Evolutionary conservation across 2,113 vertebrate species (phyloP), one percentile per base, ranked within the genome.

Genomic region (Rhombomys opimus): DNA sequence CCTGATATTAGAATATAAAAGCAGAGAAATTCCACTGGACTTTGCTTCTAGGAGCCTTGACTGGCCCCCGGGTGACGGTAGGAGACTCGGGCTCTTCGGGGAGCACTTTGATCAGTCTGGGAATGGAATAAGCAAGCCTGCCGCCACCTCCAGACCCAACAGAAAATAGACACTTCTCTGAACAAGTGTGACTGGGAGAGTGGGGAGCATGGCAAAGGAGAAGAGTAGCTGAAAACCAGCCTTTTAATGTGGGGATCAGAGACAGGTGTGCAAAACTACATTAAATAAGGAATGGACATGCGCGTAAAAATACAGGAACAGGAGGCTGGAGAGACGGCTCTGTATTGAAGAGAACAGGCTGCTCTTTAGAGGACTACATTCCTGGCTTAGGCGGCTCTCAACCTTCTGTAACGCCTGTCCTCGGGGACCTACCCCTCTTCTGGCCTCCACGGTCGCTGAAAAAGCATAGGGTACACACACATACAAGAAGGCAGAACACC

Each of bases 191-290:
- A 68, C 0, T 4, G 14, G 38, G 18, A 59, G 18, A n/a, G 17
- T 61, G 10, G 6, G 67, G 25, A 8, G 61, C 59, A 32, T 72
- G 38, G 14, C 41, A 7, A 20, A 84, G 50, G 76, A 30, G 18
- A 8, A 14, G 2, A 30, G 14, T 23, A 76, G 9, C 32, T 61
- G 52, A 57, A 85, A 52, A 32, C 41, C 50, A 59, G 65, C 23
- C 57, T 95, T 93, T 82, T 41, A 89, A 85, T 92, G 41, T 38
- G 59, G n/a, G 30, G 63, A 76, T 20, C 20, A 41, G 81, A 80
- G 30, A 67, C 17, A 6, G 9, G 63, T 4, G 18, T 35, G 25
- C 57, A 30, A 68, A 78, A 90, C 41, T 9, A 59, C 46, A 68
- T 25, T 30, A 67, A 70, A 46, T 4, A 1, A 91, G 72, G 89